Base-by-base conservation (phyloP, 1,140 invertebrate genomes). In the Batillaria attramentaria region DNA sequence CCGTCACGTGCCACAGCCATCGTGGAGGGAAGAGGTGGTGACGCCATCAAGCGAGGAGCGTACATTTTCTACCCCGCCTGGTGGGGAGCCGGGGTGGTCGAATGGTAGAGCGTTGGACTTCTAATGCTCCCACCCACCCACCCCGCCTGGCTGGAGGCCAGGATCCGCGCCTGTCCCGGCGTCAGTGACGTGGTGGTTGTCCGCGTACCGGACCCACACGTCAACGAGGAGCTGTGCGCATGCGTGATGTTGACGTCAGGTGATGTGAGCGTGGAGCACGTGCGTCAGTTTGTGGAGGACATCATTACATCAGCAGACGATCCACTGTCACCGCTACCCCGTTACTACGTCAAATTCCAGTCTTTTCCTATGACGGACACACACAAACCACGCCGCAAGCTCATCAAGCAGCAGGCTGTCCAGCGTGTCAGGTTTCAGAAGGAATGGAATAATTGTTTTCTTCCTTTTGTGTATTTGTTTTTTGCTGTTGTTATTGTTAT, bases 191-290 rank as follows among this genome's bases (percentile, higher is more conserved):
- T 39, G 28, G 8, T 70, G 68, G 68, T 70, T 5, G 35, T 70
- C 4, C 24, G 39, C 24, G 68, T 70, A 10, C 68, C 68, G 10
- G 68, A 70, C 39, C 31, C 18, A 5, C 8, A 10, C 13, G 33
- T 70, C 4, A 16, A 33, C 18, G 13, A 70, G 10, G 68, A 70
- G 68, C 33, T 70, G 13, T 70, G 68, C 35, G 68, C 68, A 35
- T 70, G 68, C 68, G 4, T 70, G 24, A n/a, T 70, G 18, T 35
- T 37, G 20, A 35, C 4, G 18, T 16, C 18, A 33, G 68, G 37
- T 24, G 46, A 24, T 24, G 24, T 50, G 46, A 13, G 10, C 46
- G 46, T 24, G 10, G 46, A 50, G 46, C 46, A 50, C 10, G 46
- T 50, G 10, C 46, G 46, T 50, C 10, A 50, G 46, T 50, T 50